A percentile compares a stretch with the other conserved stretches of the same genome.
Evolutionary conservation across 2,797 vertebrate genomes (phyloP).

Genomic region (Hippoglossus hippoglossus): DNA sequence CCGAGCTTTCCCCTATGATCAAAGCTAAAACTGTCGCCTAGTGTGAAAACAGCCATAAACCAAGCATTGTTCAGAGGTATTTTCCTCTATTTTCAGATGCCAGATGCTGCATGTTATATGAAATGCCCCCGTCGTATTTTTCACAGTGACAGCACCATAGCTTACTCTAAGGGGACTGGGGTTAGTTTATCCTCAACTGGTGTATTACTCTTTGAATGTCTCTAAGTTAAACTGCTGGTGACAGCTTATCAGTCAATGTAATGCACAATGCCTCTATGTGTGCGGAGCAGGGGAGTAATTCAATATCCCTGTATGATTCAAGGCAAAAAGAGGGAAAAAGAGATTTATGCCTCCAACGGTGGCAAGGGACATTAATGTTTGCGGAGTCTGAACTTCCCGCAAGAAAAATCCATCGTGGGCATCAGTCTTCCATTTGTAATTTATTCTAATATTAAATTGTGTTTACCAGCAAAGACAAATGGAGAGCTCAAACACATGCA

Average conservation of each 20-base stretch:
- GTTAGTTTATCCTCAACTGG: constrained; percentile 83
- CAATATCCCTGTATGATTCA: constrained; percentile 91
- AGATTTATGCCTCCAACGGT: constrained; percentile 82
- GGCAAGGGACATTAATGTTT: constrained; percentile 80
- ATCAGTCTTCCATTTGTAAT: constrained; percentile 79
- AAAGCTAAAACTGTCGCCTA: constrained; percentile 76
- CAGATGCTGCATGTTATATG: constrained; percentile 82
- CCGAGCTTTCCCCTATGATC: constrained; percentile 63
- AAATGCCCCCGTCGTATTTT: constrained; percentile 80
- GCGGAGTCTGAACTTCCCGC: constrained; percentile 76
- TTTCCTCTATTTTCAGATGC: constrained; percentile 77
- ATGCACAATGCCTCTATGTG: constrained; percentile 86
- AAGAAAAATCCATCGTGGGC: constrained; percentile 76
- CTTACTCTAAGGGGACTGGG: constrained; percentile 81
- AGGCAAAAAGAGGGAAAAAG: constrained; percentile 84
- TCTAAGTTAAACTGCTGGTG: constrained; percentile 87
- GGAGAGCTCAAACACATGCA: constrained; percentile 68
- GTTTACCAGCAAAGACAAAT: constrained; percentile 79
- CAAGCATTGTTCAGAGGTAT: constrained; percentile 78
- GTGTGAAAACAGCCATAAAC: constrained; percentile 77
- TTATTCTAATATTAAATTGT: constrained; percentile 83
- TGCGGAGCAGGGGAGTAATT: constrained; percentile 85
- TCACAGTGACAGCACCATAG: constrained; percentile 78
- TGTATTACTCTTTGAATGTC: constrained; percentile 87
- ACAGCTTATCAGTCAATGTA: constrained; percentile 90